Percentiles rank a stretch among this genome's conserved stretches.
These are phyloP conservation scores for Gallinago paraguaiae DNA, from an alignment of 2,113 vertebrate species.

Conservation along the genomic window DNA sequence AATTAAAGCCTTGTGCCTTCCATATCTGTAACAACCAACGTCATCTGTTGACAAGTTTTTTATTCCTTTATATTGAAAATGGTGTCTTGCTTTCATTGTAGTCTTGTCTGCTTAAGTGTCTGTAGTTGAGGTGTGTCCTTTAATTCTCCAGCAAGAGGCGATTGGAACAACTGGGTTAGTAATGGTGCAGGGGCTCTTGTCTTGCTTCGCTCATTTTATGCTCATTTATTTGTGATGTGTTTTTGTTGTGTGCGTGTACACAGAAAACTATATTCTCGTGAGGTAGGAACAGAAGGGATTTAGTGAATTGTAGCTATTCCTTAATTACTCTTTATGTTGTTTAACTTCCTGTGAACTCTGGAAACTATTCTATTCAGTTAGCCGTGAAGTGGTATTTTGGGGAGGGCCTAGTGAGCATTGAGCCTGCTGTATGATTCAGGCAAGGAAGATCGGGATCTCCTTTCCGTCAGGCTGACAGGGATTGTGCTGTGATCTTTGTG, in stretches of 20 bases:
- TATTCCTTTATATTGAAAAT: background rate
- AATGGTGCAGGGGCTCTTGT: background rate
- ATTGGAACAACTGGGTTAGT: background rate
- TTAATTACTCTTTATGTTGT: background rate
- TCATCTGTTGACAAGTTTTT: background rate
- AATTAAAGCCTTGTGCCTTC: background rate
- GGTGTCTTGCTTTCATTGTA: background rate
- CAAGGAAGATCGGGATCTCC: background rate
- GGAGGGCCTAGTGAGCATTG: background rate
- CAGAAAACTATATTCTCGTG: background rate
- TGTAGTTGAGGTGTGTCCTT: background rate
- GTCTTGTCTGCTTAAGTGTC: background rate
- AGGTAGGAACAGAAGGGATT: background rate
- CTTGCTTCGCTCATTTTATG: background rate
- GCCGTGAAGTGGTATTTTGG: background rate
- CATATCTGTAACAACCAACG: background rate
- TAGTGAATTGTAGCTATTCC: background rate
- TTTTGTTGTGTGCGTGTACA: accelerated
- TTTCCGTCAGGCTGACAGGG: background rate
- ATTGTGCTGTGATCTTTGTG: accelerated
- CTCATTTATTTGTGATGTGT: accelerated
- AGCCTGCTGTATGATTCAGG: background rate
- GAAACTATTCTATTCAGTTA: background rate
- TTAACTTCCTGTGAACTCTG: background rate
- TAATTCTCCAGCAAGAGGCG: background rate